phyloP scores from a whole-genome alignment of 2,113 vertebrate genomes.

The Penelope pileata region DNA sequence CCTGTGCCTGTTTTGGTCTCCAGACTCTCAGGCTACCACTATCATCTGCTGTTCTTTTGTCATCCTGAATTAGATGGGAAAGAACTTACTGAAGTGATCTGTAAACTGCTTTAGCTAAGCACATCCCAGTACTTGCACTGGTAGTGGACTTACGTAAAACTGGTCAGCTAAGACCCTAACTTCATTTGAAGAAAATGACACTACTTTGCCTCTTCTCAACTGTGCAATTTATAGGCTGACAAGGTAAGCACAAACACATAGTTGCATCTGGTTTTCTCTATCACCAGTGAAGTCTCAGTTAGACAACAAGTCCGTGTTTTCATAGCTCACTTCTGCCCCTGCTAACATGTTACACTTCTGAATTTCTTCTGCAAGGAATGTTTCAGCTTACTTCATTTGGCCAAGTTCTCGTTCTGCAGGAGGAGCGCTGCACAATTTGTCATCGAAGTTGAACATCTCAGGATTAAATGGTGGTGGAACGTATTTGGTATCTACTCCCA shows the following conservation, averaged over 20 bases:
- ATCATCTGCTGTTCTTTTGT: neutral
- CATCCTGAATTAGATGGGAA: neutral
- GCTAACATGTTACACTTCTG: accelerated
- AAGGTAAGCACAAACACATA: neutral
- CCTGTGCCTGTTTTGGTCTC: neutral
- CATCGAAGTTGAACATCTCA: slow-evolving; percentile 59
- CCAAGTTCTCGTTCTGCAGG: neutral
- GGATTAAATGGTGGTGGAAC: slow-evolving; percentile 65
- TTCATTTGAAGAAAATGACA: neutral
- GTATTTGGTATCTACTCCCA: slow-evolving; percentile 67
- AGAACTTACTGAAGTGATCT: neutral
- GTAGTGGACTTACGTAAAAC: neutral
- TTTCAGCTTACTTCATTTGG: slow-evolving; percentile 45
- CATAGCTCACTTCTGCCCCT: neutral
- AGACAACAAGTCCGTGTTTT: neutral
- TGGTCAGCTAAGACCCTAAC: neutral
- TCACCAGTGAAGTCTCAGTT: neutral
- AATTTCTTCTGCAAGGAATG: neutral
- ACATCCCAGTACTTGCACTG: neutral
- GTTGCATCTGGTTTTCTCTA: neutral
- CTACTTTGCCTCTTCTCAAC: neutral
- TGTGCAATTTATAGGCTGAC: accelerated
- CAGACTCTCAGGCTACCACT: neutral
- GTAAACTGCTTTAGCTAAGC: neutral
- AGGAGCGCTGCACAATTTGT: slow-evolving; percentile 60